Evolutionary conservation across 2,113 vertebrate species (phyloP), one percentile per base, ranked within the genome.

Genomic region (Psettodes erumei): DNA sequence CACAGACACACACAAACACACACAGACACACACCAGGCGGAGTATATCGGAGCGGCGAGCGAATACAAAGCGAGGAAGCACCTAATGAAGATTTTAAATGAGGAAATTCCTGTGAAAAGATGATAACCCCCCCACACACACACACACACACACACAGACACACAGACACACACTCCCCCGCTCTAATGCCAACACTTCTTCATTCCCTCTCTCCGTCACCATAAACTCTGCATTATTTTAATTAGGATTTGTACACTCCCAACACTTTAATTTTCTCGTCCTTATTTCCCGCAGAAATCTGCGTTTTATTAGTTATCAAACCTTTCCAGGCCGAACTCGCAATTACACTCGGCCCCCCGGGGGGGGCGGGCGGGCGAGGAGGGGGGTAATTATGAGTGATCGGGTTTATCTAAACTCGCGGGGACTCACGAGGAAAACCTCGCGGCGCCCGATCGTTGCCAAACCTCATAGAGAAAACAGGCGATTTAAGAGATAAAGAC

Each of bases 1-100:
- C 58, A 37, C 28, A 69, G 64, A 59, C 63, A 61, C 64, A 66
- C 74, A 64, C 27, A 33, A 59, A 63, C 75, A 70, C 72, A 63
- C 70, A 73, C 43, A 71, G 69, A 75, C 55, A 43, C 45, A 55
- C 25, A 71, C 64, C 1, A 53, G 2, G 8, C 21, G 3, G 37
- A 72, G 64, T 28, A 59, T 82, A 82, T 88, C 71, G 38, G 53
- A 77, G 77, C 63, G 4, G 75, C 40, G 64, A 88, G 87, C 70
- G 84, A 77, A 76, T 73, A 73, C 37, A 79, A 81, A 86, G 68
- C 65, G 72, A 80, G 75, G 12, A 33, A 77, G 56, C 0, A 71
- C 63, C 79, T 85, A 90, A 90, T 86, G 83, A 90, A 85, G 75
- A 84, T 84, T 89, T 86, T 71, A 89, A 90, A 86, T 90, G 77